Evolutionary conservation across 2,113 vertebrate species (phyloP).

Genomic region (Camelus bactrianus): DNA sequence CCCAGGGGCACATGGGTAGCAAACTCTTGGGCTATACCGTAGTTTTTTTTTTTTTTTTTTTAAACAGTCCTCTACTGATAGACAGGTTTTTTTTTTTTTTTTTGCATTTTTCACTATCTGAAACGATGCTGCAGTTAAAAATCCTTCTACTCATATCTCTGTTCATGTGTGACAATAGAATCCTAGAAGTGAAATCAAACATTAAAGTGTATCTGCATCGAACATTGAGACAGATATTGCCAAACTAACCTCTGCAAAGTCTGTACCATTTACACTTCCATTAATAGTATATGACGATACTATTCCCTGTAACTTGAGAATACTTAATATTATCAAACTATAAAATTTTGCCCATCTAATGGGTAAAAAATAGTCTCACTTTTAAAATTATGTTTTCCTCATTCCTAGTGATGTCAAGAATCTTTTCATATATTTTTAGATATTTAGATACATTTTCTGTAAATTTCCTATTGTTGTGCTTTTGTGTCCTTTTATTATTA

Average conservation of each 20-base stretch:
- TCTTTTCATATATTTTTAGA: neutral
- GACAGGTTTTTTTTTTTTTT: neutral
- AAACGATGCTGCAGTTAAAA: slow-evolving; percentile 27
- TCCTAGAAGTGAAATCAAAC: neutral
- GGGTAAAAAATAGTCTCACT: neutral
- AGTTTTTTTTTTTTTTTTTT: neutral
- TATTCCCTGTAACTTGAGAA: neutral
- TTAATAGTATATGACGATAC: neutral
- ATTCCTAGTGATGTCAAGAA: neutral
- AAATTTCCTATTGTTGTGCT: neutral
- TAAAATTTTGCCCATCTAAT: neutral
- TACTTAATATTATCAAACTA: slow-evolving; percentile 21
- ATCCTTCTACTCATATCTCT: neutral
- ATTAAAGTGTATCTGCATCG: slow-evolving; percentile 1
- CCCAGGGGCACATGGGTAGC: neutral
- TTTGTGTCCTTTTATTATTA: neutral
- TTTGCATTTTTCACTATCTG: slow-evolving; percentile 32
- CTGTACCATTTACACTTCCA: neutral
- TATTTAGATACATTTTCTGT: slow-evolving; percentile 32
- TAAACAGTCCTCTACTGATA: neutral
- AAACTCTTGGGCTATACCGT: neutral
- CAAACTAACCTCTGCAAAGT: neutral
- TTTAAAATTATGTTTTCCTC: slow-evolving; percentile 3
- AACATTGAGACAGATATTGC: neutral
- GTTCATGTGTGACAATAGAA: neutral